phyloP scores from a whole-genome alignment of 2,888 invertebrate genomes.

The Calameuta pallipes region DNA sequence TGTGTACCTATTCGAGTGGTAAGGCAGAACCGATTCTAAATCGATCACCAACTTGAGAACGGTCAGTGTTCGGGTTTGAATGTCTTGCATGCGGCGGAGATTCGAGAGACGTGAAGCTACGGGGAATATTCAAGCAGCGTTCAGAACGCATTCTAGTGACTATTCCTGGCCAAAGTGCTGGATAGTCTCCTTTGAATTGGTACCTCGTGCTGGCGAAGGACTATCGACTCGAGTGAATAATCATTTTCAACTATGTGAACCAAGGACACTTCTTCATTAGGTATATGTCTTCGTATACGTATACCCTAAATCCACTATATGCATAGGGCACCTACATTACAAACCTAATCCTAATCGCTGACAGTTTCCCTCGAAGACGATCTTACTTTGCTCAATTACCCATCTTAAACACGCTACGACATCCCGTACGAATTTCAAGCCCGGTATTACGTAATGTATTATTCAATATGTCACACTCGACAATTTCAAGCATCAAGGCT shows the following conservation, averaged over 20 bases:
- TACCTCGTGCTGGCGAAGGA: neutral
- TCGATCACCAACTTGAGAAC: constrained; percentile 7
- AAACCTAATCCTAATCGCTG: neutral
- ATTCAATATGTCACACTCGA: neutral
- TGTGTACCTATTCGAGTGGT: neutral
- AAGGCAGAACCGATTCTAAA: constrained; percentile 5
- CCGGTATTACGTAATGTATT: neutral
- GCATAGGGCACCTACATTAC: neutral
- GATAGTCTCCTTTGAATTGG: neutral
- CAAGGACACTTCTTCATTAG: neutral
- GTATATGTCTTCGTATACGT: neutral
- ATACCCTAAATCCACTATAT: neutral
- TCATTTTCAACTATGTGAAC: neutral
- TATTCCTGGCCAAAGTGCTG: neutral
- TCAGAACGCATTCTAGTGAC: neutral
- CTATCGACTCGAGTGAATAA: too few species aligned
- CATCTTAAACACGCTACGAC: neutral
- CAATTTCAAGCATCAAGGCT: neutral
- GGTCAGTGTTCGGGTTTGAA: constrained; percentile 3
- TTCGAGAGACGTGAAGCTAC: neutral
- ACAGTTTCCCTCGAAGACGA: neutral
- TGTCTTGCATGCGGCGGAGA: neutral
- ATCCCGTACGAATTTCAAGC: neutral
- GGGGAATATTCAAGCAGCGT: constrained; percentile 1
- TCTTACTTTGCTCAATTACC: neutral